Conservation (phyloP, 2,888 invertebrate species). For the Candidula unifasciata region DNA sequence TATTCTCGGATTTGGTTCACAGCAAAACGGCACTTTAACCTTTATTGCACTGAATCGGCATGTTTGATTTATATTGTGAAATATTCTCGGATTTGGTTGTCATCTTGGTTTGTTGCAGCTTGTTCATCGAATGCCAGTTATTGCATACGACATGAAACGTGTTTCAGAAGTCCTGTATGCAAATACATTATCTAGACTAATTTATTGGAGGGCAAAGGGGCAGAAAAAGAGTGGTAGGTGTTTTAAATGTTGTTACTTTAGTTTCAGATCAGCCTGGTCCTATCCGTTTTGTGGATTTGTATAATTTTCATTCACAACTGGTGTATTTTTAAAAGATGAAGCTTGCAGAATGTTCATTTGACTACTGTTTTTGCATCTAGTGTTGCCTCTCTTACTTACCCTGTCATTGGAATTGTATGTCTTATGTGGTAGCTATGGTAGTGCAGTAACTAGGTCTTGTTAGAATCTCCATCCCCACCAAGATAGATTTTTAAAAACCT, state of each 20-base stretch:
- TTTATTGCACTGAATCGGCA: not conserved
- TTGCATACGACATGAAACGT: conserved; percentile 38
- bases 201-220: conserved; percentile 48
- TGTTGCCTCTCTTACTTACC: no score
- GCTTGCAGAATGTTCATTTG: no score
- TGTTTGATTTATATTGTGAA: not conserved
- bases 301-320: no score
- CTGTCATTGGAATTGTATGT: no score
- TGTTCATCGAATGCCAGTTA: conserved; percentile 36
- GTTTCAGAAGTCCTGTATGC: conserved; percentile 40
- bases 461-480: no score
- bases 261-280: not conserved
- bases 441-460: no score
- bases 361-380: no score
- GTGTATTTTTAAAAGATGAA: no score
- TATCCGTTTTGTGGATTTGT: not conserved
- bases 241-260: not conserved
- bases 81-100: conserved; percentile 21
- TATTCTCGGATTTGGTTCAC: conserved; percentile 18
- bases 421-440: no score
- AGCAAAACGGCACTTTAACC: conserved; percentile 8
- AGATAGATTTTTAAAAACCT: no score
- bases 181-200: conserved; percentile 47
- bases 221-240: conserved; percentile 16
- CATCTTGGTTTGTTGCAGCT: conserved; percentile 39